Conservation (phyloP, 2,113 vertebrate species). For the Ammodytes dubius region DNA sequence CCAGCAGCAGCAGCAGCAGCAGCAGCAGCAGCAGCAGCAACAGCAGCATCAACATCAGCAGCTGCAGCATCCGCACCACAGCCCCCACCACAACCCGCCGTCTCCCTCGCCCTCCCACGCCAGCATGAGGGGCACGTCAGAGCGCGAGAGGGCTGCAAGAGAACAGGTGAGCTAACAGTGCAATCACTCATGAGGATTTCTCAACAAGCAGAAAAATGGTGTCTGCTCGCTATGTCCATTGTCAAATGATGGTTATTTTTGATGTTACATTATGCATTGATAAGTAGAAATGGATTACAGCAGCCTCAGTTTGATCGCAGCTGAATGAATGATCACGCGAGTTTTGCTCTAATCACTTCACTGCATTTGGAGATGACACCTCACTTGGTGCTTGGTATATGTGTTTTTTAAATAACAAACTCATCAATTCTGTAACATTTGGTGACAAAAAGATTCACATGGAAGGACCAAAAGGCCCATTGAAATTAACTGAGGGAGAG, state of each 20-base stretch:
- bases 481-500: constrained; percentile 5
- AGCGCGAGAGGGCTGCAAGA: constrained; percentile 86
- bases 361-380: not conserved
- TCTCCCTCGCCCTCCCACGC: constrained; percentile 84
- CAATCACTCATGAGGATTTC: not conserved
- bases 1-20: constrained; percentile 92
- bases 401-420: not conserved
- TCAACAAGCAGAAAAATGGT: not conserved
- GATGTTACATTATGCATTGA: too few relatives aligned
- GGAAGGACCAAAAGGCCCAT: not conserved
- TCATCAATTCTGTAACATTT: not conserved
- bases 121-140: constrained; percentile 90
- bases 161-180: constrained; percentile 88
- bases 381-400: not conserved
- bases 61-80: constrained; percentile 88
- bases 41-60: constrained; percentile 93
- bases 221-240: not conserved
- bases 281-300: too few relatives aligned
- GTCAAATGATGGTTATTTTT: not conserved
- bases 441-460: not conserved
- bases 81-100: constrained; percentile 81
- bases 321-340: too few relatives aligned
- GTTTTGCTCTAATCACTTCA: not conserved
- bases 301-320: too few relatives aligned
- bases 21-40: constrained; percentile 93